Conservation (phyloP, 2,888 invertebrate species). For the Spisula solida region DNA sequence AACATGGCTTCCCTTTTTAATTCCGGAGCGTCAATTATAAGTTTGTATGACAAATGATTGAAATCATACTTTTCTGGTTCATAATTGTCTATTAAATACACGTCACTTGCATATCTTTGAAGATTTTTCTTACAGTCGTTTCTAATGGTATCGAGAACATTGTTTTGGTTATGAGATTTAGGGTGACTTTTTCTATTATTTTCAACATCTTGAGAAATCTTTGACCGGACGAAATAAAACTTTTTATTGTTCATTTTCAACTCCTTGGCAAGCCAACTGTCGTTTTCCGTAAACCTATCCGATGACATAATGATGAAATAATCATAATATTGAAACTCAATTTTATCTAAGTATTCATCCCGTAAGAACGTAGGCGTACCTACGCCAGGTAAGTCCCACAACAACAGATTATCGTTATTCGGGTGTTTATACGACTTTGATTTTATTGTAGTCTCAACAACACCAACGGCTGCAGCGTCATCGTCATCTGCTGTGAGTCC, state of each 20-base stretch:
- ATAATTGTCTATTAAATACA: neutral
- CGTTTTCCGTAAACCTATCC: conserved; percentile 56
- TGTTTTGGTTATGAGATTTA: neutral
- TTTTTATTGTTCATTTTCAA: conserved; percentile 30
- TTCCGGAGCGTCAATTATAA: conserved; percentile 53
- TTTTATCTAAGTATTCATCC: conserved; percentile 34
- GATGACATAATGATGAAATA: conserved; percentile 59
- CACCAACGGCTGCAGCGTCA: conserved; percentile 52
- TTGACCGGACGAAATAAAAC: conserved; percentile 54
- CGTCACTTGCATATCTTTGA: neutral
- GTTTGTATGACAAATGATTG: neutral
- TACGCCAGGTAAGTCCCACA: conserved; percentile 69
- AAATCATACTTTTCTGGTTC: neutral
- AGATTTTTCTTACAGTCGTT: conserved; percentile 11
- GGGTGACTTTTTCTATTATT: conserved; percentile 34
- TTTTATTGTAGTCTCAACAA: conserved; percentile 47
- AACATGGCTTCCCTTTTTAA: conserved; percentile 10
- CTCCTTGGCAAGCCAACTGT: conserved; percentile 62
- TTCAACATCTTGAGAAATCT: conserved; percentile 35
- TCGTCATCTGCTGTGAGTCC: conserved; percentile 49
- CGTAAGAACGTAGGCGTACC: conserved; percentile 61
- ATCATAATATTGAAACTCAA: conserved; percentile 50
- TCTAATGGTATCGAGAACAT: neutral
- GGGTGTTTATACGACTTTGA: conserved; percentile 45
- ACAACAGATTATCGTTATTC: conserved; percentile 38